Base-by-base conservation (phyloP, 2,797 vertebrate species). In the Pipistrellus pipistrellus region DNA sequence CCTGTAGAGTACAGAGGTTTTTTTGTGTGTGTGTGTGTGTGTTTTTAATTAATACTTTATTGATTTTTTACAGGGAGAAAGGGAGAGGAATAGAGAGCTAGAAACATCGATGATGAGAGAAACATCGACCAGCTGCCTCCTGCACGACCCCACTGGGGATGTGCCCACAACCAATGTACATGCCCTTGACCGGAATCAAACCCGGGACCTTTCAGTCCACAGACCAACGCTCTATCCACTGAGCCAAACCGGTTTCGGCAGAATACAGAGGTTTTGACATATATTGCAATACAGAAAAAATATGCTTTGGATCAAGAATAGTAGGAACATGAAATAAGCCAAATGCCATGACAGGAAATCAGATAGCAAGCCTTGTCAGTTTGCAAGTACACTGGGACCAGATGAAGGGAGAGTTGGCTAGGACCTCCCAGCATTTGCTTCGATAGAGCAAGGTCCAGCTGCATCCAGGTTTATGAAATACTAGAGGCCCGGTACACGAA, bases 231-330 rank as follows among this genome's bases (percentile, higher is more conserved):
- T 41, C 38, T 41, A 41, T 41, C 38, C 38, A 41, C 38, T 41
- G 38, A 41, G 38, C 38, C 38, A 41, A 41, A 41, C 38, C 38
- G 1, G 6, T 41, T 41, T 41, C 6, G 38, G 38, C 38, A 68
- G 92, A 85, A 55, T 12, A 35, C 44, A 75, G 71, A 41, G 32
- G n/a, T 3, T 0, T 91, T 64, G 77, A 44, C 51, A 51, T 32
- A 81, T 84, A 71, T 77, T 17, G 15, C 48, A 69, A 69, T 18
- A 66, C 8, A 32, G n/a, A 17, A 32, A 66, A 32, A 32, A 66
- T 62, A 32, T 32, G 32, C 87, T 92, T 94, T 0, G 30, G 88
- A 57, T 93, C 71, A 68, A 96, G 75, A 46, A 62, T 38, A 12
- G 18, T 8, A 71, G 8, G 8, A 44, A 80, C 51, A 23, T 32